Percentiles rank a stretch among this genome's conserved stretches.
Evolutionary conservation across 1,140 invertebrate genomes (phyloP).

Genomic region (Chelonus insularis): DNA sequence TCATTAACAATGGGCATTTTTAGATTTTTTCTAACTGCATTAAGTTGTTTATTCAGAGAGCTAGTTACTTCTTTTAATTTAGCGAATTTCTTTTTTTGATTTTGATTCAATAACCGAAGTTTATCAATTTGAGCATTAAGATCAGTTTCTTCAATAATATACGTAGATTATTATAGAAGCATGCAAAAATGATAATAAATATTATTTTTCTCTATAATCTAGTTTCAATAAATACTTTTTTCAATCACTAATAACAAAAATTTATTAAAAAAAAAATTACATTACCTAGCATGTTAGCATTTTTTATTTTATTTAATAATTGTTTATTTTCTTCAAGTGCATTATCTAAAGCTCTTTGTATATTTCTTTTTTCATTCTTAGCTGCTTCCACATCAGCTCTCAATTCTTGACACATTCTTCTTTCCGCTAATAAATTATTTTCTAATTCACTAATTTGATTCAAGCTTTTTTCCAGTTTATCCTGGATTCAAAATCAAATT

Average conservation of each 20-base stretch:
- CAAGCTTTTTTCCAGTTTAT: conserved; percentile 57
- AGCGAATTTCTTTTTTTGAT: conserved; percentile 53
- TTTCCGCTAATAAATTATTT: conserved; percentile 56
- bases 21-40: background rate
- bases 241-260: background rate
- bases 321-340: conserved; percentile 64
- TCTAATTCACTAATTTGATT: conserved; percentile 59
- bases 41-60: conserved; percentile 34
- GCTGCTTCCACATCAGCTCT: conserved; percentile 58
- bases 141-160: conserved; percentile 54
- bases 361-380: conserved; percentile 57
- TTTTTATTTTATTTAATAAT: conserved; percentile 59
- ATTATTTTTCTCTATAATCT: too few species aligned
- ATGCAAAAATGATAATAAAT: background rate
- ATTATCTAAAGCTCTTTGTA: conserved; percentile 64
- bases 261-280: conserved; percentile 15
- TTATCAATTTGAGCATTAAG: conserved; percentile 59
- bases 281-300: conserved; percentile 59
- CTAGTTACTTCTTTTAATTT: conserved; percentile 51
- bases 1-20: conserved; percentile 35
- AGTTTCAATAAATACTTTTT: too few species aligned
- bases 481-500: conserved; percentile 48
- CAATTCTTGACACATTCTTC: conserved; percentile 56
- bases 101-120: conserved; percentile 48
- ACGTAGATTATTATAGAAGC: background rate